Evolutionary conservation across 2,113 vertebrate species (phyloP).

Genomic region (Tenebrosternarchus preto): DNA sequence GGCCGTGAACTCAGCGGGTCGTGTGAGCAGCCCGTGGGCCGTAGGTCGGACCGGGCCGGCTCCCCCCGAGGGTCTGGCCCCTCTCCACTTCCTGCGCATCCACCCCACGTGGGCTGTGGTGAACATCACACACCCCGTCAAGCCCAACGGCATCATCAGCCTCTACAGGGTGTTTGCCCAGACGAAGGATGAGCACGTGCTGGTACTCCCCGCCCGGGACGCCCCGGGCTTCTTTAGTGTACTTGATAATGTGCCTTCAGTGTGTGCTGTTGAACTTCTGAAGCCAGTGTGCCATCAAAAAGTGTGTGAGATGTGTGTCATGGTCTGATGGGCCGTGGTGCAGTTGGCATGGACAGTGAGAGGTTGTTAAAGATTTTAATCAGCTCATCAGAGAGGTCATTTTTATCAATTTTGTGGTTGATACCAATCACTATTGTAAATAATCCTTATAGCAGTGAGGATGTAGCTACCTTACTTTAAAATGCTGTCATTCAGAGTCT

Average conservation of each 20-base stretch:
- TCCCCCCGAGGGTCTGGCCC: conserved; percentile 81
- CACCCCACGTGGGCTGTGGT: conserved; percentile 81
- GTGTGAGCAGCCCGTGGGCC: conserved; percentile 77
- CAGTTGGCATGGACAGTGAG: too few relatives aligned
- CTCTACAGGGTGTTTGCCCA: conserved; percentile 86
- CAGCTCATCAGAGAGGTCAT: too few relatives aligned
- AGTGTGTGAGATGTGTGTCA: too few relatives aligned
- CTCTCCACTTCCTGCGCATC: conserved; percentile 74
- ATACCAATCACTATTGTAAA: too few relatives aligned
- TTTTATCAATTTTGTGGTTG: too few relatives aligned
- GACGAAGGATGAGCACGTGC: conserved; percentile 64
- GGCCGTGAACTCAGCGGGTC: conserved; percentile 84
- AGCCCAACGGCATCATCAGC: conserved; percentile 83
- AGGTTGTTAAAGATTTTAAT: too few relatives aligned
- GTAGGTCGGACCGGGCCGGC: conserved; percentile 81
- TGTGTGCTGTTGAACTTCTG: not conserved
- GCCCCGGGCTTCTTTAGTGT: not conserved
- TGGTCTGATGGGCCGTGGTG: too few relatives aligned
- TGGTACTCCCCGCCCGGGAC: conserved; percentile 77
- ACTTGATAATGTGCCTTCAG: not conserved
- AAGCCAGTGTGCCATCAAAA: too few relatives aligned
- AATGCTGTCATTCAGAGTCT: too few relatives aligned
- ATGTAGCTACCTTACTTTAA: too few relatives aligned
- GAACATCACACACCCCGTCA: conserved; percentile 78
- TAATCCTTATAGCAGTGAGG: too few relatives aligned